A percentile compares a stretch with the other conserved stretches of the same genome.
These are phyloP conservation scores for Drosophila insularis DNA, from an alignment of 1,140 invertebrate species.

Conservation along the genomic window DNA sequence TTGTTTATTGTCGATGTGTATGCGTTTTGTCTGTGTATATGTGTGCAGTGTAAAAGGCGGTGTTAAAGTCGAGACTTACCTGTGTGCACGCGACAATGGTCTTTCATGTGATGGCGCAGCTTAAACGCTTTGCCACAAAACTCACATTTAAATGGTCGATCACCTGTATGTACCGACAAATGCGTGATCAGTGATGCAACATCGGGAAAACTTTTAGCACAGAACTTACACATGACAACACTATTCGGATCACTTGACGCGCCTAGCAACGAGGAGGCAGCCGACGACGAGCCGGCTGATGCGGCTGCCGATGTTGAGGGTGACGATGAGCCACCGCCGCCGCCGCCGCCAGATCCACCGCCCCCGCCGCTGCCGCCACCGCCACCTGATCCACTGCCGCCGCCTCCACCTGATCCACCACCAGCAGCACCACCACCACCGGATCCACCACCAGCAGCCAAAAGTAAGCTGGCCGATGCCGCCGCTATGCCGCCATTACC, in stretches of 20 bases:
- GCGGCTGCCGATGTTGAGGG: conserved; percentile 76
- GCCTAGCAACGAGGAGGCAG: conserved; percentile 79
- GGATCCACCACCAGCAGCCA: conserved; percentile 8
- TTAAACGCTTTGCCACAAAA: conserved; percentile 96
- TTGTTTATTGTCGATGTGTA: too few species aligned
- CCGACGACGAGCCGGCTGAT: conserved; percentile 75
- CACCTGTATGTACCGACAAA: conserved; percentile 93
- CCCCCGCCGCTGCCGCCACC: conserved; percentile 29
- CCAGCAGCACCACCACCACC: conserved; percentile 15
- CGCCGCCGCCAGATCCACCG: conserved; percentile 23
- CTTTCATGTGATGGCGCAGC: conserved; percentile 95
- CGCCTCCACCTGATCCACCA: conserved; percentile 29
- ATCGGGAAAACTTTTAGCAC: conserved; percentile 94
- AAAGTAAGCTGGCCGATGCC: conserved; percentile 7
- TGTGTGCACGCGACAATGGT: conserved; percentile 95
- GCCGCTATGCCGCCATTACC: conserved; percentile 29
- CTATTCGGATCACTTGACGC: conserved; percentile 86
- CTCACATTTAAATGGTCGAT: conserved; percentile 94
- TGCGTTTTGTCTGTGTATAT: background rate
- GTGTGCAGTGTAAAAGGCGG: background rate
- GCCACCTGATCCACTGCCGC: background rate
- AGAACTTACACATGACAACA: conserved; percentile 94
- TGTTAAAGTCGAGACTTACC: conserved; percentile 83
- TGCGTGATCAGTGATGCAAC: conserved; percentile 92
- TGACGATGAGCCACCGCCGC: conserved; percentile 61